Evolutionary conservation across 2,797 vertebrate species (phyloP), one percentile per base, ranked within the genome.

Genomic region (Crypturellus tataupa): DNA sequence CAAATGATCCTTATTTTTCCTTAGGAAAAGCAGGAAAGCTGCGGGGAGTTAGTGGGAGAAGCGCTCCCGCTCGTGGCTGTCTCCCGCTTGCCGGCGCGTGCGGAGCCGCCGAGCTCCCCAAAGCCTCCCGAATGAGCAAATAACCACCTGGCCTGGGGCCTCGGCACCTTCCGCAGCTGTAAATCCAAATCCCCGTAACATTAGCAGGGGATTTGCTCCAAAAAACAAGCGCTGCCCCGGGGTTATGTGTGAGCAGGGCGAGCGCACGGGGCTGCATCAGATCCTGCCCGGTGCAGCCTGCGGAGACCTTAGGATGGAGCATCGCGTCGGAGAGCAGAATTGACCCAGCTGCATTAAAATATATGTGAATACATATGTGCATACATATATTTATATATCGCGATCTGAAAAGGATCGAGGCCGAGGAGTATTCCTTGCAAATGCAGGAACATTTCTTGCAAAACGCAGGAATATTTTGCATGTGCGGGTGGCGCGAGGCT

Each of bases 151-250:
- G 93, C 62, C 72, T 33, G 3, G 44, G 85, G 89, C 95, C 83
- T 95, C 91, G 95, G 75, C 96, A 95, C 95, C 96, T 97, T 89
- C 93, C 1, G 0, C 29, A 72, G 86, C 86, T 4, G 7, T 97
- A 97, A 97, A 97, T 97, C 53, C 91, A 95, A 82, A 94, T 89
- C 86, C 91, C 94, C 64, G 71, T 63, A 25, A 49, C 37, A 23
- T 94, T 90, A 94, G 77, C 85, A 51, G 65, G 85, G 92, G 82
- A 96, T 94, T 96, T 94, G 44, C 85, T 94, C 46, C 2, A 77
- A 55, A 73, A 67, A 90, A 71, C 23, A 24, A 53, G 70, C 65
- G 78, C 64, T 58, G 80, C 46, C 58, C 90, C 92, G 0, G 0
- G 80, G 62, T 93, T 89, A 93, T 85, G 88, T 40, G 17, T 91